Conservation (phyloP, 2,888 invertebrate species). For the Drosophila greeni region DNA sequence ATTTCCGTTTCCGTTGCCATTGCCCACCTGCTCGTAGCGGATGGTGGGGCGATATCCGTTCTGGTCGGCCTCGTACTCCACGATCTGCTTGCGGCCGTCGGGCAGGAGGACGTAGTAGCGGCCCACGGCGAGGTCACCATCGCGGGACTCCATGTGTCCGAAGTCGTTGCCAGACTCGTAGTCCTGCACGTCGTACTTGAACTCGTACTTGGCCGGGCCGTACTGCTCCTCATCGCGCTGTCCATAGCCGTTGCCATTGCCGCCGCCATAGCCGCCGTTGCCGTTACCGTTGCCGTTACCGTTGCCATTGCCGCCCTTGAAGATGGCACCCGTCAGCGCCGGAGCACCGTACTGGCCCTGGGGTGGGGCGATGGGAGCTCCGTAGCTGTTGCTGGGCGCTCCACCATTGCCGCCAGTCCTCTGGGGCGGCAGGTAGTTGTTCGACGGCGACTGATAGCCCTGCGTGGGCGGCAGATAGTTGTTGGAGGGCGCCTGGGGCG, state of each 20-base stretch:
- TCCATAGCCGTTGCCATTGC: conserved; percentile 56
- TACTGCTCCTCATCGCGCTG: conserved; percentile 78
- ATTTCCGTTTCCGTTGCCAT: conserved; percentile 64
- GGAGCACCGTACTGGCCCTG: conserved; percentile 81
- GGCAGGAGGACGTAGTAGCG: conserved; percentile 84
- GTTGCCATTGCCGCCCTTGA: conserved; percentile 73
- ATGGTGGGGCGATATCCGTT: conserved; percentile 85
- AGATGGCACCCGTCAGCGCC: conserved; percentile 80
- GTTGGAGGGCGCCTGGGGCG: conserved; percentile 74
- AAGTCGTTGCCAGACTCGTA: conserved; percentile 83
- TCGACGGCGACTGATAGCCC: conserved; percentile 77
- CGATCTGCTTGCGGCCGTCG: conserved; percentile 85
- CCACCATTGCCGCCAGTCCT: conserved; percentile 41
- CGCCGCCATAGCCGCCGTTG: conserved; percentile 49
- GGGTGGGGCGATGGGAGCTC: conserved; percentile 71
- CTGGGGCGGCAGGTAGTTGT: conserved; percentile 79
- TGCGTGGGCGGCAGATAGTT: conserved; percentile 79
- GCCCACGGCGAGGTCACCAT: conserved; percentile 83
- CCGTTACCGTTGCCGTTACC: conserved; percentile 52
- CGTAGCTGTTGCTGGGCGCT: conserved; percentile 71
- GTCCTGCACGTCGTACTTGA: conserved; percentile 84
- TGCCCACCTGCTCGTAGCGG: conserved; percentile 82
- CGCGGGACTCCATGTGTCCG: conserved; percentile 83
- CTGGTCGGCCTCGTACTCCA: conserved; percentile 85
- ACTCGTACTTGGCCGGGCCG: conserved; percentile 85